Base-by-base conservation (phyloP, 2,113 vertebrate genomes). In the Corythoichthys intestinalis region DNA sequence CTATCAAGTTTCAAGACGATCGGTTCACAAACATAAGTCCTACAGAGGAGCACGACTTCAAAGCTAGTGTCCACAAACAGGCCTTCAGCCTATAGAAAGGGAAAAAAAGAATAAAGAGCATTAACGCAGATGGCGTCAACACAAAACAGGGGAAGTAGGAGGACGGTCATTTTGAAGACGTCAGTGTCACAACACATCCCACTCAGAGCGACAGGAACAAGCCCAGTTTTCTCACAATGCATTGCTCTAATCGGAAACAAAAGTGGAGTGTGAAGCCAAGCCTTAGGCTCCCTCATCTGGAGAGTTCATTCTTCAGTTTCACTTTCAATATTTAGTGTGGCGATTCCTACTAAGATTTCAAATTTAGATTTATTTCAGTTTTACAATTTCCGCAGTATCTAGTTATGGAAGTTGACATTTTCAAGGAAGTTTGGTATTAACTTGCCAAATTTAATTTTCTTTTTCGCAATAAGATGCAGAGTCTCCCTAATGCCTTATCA, bases 231-330 rank as follows among this genome's bases (percentile, higher is more conserved):
- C 49, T 14, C 44, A 66, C 66, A 73, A 62, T 9, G 47, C 62
- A 73, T 61, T 11, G 47, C 58, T 73, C 17, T 79, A 72, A 74
- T 69, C 80, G 77, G 61, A 2, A 12, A 75, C 70, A 69, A 52
- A 38, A 20, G 52, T 12, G 41, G 9, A 58, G 38, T 28, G 52
- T 17, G 49, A 62, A 48, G 48, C 66, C 80, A 60, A 74, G 74
- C 66, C 70, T 79, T 66, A 82, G 77, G 83, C 87, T 87, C 84
- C 83, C 83, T 86, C 85, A 66, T 79, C 86, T 88, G 85, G 82
- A 86, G 76, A 74, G 59, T 74, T 62, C 34, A 62, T 57, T 46
- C 35, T 66, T 67, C 6, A 53, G 10, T 66, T 71, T 62, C 44
- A 52, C 13, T 52, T 39, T 68, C 4, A 72, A 65, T 37, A 14